Evolutionary conservation across 2,888 invertebrate species (phyloP), one percentile per base, ranked within the genome.

Genomic region (Scelioninae gen. 1): DNA sequence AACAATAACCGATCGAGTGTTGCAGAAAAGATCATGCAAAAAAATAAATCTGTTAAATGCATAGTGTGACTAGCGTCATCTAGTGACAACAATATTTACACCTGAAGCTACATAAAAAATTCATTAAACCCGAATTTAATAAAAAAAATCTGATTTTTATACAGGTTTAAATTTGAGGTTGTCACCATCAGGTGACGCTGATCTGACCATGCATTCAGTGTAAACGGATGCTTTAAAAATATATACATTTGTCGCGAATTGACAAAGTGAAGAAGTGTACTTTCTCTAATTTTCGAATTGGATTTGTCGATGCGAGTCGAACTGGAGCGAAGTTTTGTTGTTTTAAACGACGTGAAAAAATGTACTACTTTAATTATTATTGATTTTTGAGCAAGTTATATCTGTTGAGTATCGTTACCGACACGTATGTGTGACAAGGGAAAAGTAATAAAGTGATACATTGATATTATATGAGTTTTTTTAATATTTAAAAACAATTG

Each of bases 371-470:
- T 76, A 51, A 62, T 77, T 77, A 77, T 77, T 77, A 76, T 68
- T 68, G 56, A 53, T 23, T 23, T 51, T 77, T 69, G 43, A 68
- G 63, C 32, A 65, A 77, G 53, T 49, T 77, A 68, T 77, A 68
- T 62, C 40, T 77, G 77, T 77, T 77, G 75, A 66, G 40, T 75
- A 66, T 75, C 56, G 58, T 66, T 75, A 77, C 68, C 43, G 49
- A 62, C 62, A 76, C 56, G 60, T 55, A 68, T 77, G 77, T 77
- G 68, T 75, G 58, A 68, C 60, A 68, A 68, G 15, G 53, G 29
- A 77, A 77, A 63, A 68, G 15, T 68, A 68, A 77, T 77, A 77
- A 77, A 77, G 77, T 77, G 66, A 77, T 68, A 69, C 68, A 77
- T 77, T 77, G 62, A 77, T 77, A 77, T 77, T 75, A 75, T 2